Conservation (phyloP, 2,113 vertebrate genomes). For the Larimichthys crocea region DNA sequence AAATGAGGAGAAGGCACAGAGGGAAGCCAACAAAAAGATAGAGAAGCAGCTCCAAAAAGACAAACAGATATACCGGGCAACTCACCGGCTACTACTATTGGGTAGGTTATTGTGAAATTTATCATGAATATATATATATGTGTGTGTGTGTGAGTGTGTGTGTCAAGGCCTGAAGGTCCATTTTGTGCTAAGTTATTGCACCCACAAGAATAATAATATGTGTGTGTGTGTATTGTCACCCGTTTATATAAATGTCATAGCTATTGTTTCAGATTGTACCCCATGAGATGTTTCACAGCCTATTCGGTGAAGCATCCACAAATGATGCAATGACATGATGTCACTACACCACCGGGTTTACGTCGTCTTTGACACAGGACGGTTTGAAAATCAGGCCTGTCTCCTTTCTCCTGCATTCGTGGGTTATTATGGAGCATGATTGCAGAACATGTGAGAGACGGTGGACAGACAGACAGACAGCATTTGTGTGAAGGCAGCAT, state of each 20-base stretch:
- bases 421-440: conserved; percentile 35
- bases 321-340: conserved; percentile 47
- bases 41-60: conserved; percentile 97
- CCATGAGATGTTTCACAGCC: not conserved
- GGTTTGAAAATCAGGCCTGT: conserved; percentile 10
- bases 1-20: conserved; percentile 94
- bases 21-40: conserved; percentile 95
- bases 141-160: conserved; percentile 2
- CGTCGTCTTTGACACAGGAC: conserved; percentile 24
- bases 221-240: not conserved
- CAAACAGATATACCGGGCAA: conserved; percentile 95
- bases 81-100: conserved; percentile 93
- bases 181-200: conserved; percentile 5
- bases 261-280: not conserved
- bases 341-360: conserved; percentile 13
- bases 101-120: conserved; percentile 83
- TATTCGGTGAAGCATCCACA: conserved; percentile 1
- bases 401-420: conserved; percentile 24
- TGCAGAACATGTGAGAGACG: conserved; percentile 51
- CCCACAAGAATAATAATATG: not conserved
- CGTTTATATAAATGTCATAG: not conserved
- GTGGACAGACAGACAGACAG: conserved; percentile 10
- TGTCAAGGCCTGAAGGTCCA: conserved; percentile 7
- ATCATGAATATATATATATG: not conserved
- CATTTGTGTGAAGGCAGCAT: conserved; percentile 38